These are phyloP conservation scores for Xestia xanthographa DNA, from an alignment of 2,888 invertebrate genomes.

Conservation along the genomic window DNA sequence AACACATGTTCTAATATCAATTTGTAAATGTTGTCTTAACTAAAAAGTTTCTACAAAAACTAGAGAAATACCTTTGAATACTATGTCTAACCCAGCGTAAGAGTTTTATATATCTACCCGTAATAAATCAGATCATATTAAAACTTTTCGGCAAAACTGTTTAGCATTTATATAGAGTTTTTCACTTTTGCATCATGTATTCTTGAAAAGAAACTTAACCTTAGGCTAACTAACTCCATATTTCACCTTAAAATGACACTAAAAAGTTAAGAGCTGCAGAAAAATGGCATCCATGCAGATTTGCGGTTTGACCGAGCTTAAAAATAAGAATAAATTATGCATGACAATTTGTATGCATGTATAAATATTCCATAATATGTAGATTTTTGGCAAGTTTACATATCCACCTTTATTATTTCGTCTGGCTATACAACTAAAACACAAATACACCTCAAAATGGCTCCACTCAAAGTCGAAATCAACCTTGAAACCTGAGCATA, in stretches of 20 bases:
- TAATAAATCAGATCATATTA: neutral
- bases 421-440: slow-evolving; percentile 48
- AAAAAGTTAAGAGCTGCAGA: slow-evolving; percentile 3
- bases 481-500: slow-evolving; percentile 3
- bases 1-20: too few species aligned
- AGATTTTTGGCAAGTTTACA: slow-evolving; percentile 30
- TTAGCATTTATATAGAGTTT: slow-evolving; percentile 21
- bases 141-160: neutral
- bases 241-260: slow-evolving; percentile 14
- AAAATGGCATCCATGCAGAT: neutral
- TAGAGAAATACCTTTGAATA: too few species aligned
- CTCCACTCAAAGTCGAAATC: neutral
- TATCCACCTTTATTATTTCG: slow-evolving; percentile 45
- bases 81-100: too few species aligned
- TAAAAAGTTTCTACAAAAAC: too few species aligned
- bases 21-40: too few species aligned
- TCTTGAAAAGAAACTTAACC: slow-evolving; percentile 18
- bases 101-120: neutral
- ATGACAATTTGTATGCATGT: slow-evolving; percentile 13
- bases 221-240: slow-evolving; percentile 16
- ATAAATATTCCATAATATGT: slow-evolving; percentile 31
- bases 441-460: slow-evolving; percentile 39
- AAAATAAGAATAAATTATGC: slow-evolving; percentile 21
- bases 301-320: neutral
- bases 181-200: neutral